Evolutionary conservation across 2,888 invertebrate species (phyloP), one percentile per base, ranked within the genome.

Genomic region (Rosalia funebris): DNA sequence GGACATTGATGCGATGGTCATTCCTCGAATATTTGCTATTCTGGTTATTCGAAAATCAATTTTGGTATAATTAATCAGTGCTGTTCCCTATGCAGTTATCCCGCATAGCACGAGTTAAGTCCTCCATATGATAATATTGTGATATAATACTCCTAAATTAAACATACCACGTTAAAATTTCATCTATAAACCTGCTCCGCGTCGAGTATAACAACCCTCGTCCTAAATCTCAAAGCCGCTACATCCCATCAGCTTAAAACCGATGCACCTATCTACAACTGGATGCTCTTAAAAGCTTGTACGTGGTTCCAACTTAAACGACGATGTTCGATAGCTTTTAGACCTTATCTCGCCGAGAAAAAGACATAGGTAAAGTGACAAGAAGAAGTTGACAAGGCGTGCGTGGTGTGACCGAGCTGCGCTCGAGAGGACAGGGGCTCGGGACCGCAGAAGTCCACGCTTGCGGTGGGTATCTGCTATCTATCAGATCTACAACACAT

Each of bases 321-420:
- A 63, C 63, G 55, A 63, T 63, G 66, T 63, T 62, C 66, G 63
- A 66, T 66, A 56, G 61, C 63, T 70, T 68, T 70, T 68, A 69
- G 66, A 59, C 60, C 63, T 63, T 71, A 69, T 69, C 69, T 69
- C 54, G 50, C 62, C 64, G 65, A 64, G 71, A 68, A 68, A 61
- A 65, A 67, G 65, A 68, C 67, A 63, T 64, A 60, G 62, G 62
- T 62, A 55, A 45, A 60, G 65, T 74, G 72, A 74, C 70, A 63
- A 69, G 71, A 74, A 69, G 71, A 68, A 73, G 70, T 74, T 70
- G 74, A 74, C 74, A 68, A 61, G 56, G 70, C 74, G 70, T 69
- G 65, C 61, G 65, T 65, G 46, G 57, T 47, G 57, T 45, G 59
- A 45, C 41, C 48, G 47, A 37, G 32, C 4, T 15, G 45, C 41